Conservation (phyloP, 2,113 vertebrate genomes). For the Suricata suricatta region DNA sequence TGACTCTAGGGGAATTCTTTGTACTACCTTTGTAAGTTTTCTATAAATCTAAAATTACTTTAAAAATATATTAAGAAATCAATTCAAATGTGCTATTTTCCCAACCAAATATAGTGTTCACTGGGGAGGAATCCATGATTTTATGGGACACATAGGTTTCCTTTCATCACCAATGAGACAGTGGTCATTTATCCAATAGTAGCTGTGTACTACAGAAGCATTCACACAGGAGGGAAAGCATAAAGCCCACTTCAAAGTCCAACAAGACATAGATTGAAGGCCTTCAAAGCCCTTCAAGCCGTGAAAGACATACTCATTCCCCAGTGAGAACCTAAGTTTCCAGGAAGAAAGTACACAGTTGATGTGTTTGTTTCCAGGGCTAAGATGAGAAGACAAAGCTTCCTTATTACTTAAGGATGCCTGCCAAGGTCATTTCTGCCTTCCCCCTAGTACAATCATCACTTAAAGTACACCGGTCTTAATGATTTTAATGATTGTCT, state of each 20-base stretch:
- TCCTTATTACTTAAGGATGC: not conserved
- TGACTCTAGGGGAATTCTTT: not conserved
- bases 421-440: not conserved
- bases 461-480: not conserved
- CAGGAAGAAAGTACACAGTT: not conserved
- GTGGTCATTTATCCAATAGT: not conserved
- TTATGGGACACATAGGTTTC: conserved; percentile 16
- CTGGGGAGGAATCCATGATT: not conserved
- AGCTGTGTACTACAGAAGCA: not conserved
- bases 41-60: conserved; percentile 3
- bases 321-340: not conserved
- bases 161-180: not conserved
- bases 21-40: not conserved
- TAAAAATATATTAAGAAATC: not conserved
- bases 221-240: not conserved
- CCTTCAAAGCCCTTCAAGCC: not conserved
- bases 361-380: not conserved
- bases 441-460: not conserved
- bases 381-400: not conserved
- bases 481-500: not conserved
- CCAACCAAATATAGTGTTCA: not conserved
- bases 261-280: not conserved
- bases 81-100: conserved; percentile 1
- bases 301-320: not conserved
- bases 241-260: not conserved